Conservation (phyloP, 1,140 invertebrate genomes). For the Helicoverpa zea region DNA sequence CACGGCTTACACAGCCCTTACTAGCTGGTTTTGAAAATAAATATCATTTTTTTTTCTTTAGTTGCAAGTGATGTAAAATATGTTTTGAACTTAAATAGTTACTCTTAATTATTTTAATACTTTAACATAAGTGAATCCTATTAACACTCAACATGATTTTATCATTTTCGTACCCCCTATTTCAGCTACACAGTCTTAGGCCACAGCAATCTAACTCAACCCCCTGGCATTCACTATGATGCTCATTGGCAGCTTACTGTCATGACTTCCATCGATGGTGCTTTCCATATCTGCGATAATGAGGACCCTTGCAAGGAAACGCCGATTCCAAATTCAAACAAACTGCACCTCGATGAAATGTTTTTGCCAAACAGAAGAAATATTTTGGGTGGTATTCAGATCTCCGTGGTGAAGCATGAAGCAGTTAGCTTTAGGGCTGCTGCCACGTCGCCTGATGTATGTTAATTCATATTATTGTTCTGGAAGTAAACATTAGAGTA, state of each 20-base stretch:
- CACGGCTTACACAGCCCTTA: too few relatives aligned
- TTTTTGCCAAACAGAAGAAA: constrained; percentile 78
- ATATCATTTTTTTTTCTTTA: too few relatives aligned
- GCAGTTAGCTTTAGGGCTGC: constrained; percentile 73
- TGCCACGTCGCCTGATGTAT: constrained; percentile 69
- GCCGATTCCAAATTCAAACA: constrained; percentile 57
- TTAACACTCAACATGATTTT: too few relatives aligned
- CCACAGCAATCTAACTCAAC: constrained; percentile 62
- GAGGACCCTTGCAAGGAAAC: constrained; percentile 66
- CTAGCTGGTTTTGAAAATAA: too few relatives aligned
- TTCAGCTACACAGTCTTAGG: constrained; percentile 75
- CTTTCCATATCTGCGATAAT: constrained; percentile 76
- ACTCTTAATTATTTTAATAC: too few relatives aligned
- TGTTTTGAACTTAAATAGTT: too few relatives aligned
- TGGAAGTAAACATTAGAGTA: too few relatives aligned
- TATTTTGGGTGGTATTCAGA: constrained; percentile 76
- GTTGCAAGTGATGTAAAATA: too few relatives aligned
- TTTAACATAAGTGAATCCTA: too few relatives aligned
- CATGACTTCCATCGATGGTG: constrained; percentile 58
- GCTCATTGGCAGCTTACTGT: constrained; percentile 76
- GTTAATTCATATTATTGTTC: background rate
- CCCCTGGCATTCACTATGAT: constrained; percentile 54
- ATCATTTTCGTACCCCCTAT: too few relatives aligned
- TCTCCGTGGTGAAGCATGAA: constrained; percentile 70
- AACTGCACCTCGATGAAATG: constrained; percentile 75